Evolutionary conservation across 1,140 invertebrate genomes (phyloP), one percentile per base, ranked within the genome.

Genomic region (Temnothorax longispinosus): DNA sequence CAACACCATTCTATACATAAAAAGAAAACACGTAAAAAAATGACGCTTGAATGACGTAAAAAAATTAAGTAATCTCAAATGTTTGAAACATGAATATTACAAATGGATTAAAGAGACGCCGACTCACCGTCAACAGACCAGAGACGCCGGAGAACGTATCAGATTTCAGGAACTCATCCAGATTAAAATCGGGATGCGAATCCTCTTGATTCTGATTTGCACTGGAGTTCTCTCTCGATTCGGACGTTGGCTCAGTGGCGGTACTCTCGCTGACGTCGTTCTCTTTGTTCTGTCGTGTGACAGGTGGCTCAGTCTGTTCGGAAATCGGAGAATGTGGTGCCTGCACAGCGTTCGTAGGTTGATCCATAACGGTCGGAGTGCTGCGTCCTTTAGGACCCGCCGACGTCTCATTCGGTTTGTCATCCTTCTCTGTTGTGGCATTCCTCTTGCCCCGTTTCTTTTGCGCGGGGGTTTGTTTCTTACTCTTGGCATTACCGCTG

Each of bases 161-260:
- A 87, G 96, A 96, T 87, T 97, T 97, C 21, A 98, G 95, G 90
- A 98, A 97, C 44, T 97, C 97, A 88, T 98, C 97, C 81, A 98
- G 96, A 94, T 97, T 97, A 94, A 98, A 97, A 64, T 97, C 96
- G 3, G 93, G 88, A 72, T 93, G 91, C 8, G 93, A 86, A 0
- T 87, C 88, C 47, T 94, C 92, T 69, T 89, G 88, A 27, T 89
- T 90, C n/a, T 87, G 92, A 38, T 92, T 92, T 3, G 77, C 78
- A 15, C 7, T 67, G 1, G 87, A 90, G 56, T 72, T 90, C 18
- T 90, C 91, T 8, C 87, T 85, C 6, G 86, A 89, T 18, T 93
- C 92, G 2, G 89, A 89, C 2, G 44, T 88, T 6, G 88, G 72
- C 15, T 94, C 93, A 8, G 91, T 91, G 0, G 86, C 50, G 1